Evolutionary conservation across 2,113 vertebrate species (phyloP).

Genomic region (Leucoraja erinaceus): DNA sequence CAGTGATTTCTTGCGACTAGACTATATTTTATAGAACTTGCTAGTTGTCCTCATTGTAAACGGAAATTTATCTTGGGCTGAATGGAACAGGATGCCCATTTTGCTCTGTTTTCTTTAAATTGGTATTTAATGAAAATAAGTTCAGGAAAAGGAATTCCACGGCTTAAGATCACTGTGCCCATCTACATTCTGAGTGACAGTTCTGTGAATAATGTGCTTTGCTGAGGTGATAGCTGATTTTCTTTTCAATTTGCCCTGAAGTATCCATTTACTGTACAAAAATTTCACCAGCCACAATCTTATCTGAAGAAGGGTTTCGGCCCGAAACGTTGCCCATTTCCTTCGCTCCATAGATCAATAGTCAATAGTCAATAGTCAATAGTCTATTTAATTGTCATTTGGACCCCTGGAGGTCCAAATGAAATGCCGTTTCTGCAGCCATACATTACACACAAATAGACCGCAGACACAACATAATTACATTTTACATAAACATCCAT

Average conservation of each 20-base stretch:
- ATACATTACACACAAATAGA: too few relatives aligned
- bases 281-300: not conserved
- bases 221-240: not conserved
- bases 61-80: not conserved
- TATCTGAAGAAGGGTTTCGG: too few relatives aligned
- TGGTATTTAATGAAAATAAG: not conserved
- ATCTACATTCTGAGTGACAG: not conserved
- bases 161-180: not conserved
- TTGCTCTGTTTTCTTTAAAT: not conserved
- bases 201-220: not conserved
- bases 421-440: too few relatives aligned
- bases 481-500: too few relatives aligned
- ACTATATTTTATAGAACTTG: not conserved
- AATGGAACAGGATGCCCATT: not conserved
- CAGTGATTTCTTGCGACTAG: not conserved
- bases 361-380: too few relatives aligned
- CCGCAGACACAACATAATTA: too few relatives aligned
- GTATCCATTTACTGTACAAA: not conserved
- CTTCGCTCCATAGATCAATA: too few relatives aligned
- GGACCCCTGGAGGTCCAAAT: too few relatives aligned
- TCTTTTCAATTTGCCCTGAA: not conserved
- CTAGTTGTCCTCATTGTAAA: not conserved
- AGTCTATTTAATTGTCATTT: too few relatives aligned
- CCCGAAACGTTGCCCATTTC: too few relatives aligned
- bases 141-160: not conserved